Evolutionary conservation across 2,797 vertebrate genomes (phyloP).

Genomic region (Anguilla marmorata): DNA sequence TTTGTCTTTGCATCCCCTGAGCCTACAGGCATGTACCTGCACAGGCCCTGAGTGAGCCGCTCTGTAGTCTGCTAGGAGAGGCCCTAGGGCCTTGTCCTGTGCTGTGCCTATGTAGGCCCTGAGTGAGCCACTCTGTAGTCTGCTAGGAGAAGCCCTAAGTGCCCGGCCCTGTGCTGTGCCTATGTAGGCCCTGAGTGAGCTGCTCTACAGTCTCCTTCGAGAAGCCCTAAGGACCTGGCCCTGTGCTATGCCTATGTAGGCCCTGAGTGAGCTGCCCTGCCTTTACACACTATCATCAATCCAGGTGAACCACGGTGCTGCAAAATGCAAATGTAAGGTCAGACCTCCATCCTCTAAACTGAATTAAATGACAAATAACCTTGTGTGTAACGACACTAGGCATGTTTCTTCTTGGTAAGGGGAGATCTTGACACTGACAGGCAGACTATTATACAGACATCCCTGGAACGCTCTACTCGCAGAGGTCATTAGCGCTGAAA

Average conservation of each 20-base stretch:
- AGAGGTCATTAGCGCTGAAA: constrained; percentile 18
- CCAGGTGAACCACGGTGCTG: background rate
- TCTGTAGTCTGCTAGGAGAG: background rate
- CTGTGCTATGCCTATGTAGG: background rate
- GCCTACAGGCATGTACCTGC: background rate
- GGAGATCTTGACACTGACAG: background rate
- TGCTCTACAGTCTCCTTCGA: background rate
- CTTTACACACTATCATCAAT: background rate
- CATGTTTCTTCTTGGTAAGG: background rate
- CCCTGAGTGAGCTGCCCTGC: background rate
- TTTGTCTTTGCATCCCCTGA: background rate
- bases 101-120: background rate
- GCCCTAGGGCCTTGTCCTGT: background rate
- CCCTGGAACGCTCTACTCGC: background rate
- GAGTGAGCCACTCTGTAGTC: background rate
- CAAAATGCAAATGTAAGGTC: background rate
- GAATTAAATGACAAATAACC: constrained; percentile 6
- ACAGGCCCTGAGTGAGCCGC: background rate
- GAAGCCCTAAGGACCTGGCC: background rate
- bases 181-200: background rate
- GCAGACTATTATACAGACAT: background rate
- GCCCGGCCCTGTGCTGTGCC: background rate
- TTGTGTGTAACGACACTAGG: background rate
- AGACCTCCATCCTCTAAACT: background rate
- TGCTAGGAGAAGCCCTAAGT: background rate